Conservation (phyloP, 2,113 vertebrate genomes). For the Ardeotis arabs region DNA sequence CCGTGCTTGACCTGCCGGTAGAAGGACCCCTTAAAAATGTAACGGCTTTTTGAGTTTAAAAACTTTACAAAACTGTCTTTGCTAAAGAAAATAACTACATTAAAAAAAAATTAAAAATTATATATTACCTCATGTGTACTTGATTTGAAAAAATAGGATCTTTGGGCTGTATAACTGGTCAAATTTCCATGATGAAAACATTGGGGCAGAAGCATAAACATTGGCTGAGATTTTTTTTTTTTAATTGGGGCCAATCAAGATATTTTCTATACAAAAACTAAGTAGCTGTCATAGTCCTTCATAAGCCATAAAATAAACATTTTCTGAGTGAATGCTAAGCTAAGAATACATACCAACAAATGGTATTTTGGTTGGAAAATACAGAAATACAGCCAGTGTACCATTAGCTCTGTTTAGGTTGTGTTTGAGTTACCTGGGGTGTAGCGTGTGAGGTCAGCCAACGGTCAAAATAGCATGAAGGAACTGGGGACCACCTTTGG, state of each 20-base stretch:
- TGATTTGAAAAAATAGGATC: neutral
- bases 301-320: neutral
- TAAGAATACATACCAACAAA: neutral
- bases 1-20: accelerated
- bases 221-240: neutral
- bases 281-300: neutral
- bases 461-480: neutral
- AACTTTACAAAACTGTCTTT: neutral
- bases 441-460: neutral
- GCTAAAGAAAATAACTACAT: neutral
- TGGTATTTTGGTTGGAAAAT: neutral
- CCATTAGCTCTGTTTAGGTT: neutral
- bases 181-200: neutral
- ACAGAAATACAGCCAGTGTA: neutral
- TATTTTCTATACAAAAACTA: neutral
- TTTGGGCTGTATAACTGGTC: neutral
- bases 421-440: neutral
- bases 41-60: neutral
- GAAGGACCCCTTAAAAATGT: neutral
- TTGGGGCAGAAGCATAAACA: neutral
- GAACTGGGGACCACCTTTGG: neutral
- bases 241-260: neutral
- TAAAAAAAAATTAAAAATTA: neutral
- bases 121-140: neutral
- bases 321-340: neutral